These are phyloP conservation scores for Ischnura elegans DNA, from an alignment of 2,888 invertebrate species.

Conservation along the genomic window DNA sequence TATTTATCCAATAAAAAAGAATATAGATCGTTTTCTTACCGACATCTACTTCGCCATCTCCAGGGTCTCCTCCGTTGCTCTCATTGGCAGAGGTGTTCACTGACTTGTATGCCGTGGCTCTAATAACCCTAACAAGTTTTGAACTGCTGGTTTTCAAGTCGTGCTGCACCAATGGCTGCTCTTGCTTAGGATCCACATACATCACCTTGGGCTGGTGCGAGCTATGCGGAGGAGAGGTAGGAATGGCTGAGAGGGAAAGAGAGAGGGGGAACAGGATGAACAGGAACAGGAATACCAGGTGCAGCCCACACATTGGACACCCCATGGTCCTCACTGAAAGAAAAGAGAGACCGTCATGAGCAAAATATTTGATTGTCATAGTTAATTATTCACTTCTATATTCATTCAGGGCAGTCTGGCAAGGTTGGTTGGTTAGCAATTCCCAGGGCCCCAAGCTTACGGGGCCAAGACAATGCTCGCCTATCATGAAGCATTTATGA, in stretches of 20 bases:
- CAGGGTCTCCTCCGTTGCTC: neutral
- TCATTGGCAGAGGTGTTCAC: neutral
- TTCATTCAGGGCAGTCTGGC: too few relatives aligned
- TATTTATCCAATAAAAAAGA: too few relatives aligned
- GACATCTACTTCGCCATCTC: neutral
- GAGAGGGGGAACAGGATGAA: neutral
- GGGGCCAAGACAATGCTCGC: too few relatives aligned
- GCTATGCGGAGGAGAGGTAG: neutral
- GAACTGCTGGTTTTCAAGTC: neutral
- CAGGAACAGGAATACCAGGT: neutral
- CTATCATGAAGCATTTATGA: too few relatives aligned
- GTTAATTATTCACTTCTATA: too few relatives aligned
- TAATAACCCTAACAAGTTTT: neutral
- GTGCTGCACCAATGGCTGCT: neutral
- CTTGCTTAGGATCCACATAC: neutral
- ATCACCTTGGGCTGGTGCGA: neutral
- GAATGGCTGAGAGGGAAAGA: neutral
- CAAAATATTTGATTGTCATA: too few relatives aligned
- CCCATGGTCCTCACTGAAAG: neutral
- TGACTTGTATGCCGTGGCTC: neutral
- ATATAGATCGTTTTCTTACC: neutral
- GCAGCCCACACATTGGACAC: neutral
- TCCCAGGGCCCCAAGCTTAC: too few relatives aligned
- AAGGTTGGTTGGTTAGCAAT: too few relatives aligned
- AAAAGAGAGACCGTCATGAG: neutral